Conservation (phyloP, 2,888 invertebrate genomes). For the Sericinus montela region DNA sequence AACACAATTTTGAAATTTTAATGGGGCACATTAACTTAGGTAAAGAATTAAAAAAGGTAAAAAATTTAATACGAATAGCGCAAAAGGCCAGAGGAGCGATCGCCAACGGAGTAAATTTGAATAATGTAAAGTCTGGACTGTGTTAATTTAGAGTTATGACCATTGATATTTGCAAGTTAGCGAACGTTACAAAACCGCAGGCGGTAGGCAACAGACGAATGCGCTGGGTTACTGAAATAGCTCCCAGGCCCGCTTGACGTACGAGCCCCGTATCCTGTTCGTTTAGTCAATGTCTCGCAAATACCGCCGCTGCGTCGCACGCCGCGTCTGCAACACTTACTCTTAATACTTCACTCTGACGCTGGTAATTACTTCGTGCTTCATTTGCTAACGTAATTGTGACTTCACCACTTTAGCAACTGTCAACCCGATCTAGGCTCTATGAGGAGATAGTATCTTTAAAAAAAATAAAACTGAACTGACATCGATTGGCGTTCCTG, state of each 20-base stretch:
- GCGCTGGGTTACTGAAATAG: slow-evolving; percentile 22
- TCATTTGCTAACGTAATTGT: slow-evolving; percentile 25
- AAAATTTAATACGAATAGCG: slow-evolving; percentile 3
- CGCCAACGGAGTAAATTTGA: slow-evolving; percentile 1
- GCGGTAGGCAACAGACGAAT: slow-evolving; percentile 19
- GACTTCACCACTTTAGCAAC: not conserved
- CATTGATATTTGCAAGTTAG: slow-evolving; percentile 13
- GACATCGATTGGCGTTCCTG: too few species aligned
- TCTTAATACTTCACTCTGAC: slow-evolving; percentile 30
- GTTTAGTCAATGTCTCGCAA: slow-evolving; percentile 38
- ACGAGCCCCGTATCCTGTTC: slow-evolving; percentile 22
- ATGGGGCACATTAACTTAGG: not conserved
- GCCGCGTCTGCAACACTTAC: slow-evolving; percentile 21
- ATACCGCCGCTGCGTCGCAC: slow-evolving; percentile 21
- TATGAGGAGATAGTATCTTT: too few species aligned
- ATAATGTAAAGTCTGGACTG: slow-evolving; percentile 4
- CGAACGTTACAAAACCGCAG: slow-evolving; percentile 9
- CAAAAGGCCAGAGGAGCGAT: not conserved
- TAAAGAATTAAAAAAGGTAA: slow-evolving; percentile 1
- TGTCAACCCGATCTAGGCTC: too few species aligned
- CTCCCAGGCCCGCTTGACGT: slow-evolving; percentile 12
- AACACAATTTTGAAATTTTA: not conserved
- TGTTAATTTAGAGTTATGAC: slow-evolving; percentile 18
- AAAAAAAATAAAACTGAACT: too few species aligned
- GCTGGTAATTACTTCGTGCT: slow-evolving; percentile 31